Evolutionary conservation across 2,113 vertebrate genomes (phyloP), one percentile per base, ranked within the genome.

Genomic region (Notarius quadriscutis): DNA sequence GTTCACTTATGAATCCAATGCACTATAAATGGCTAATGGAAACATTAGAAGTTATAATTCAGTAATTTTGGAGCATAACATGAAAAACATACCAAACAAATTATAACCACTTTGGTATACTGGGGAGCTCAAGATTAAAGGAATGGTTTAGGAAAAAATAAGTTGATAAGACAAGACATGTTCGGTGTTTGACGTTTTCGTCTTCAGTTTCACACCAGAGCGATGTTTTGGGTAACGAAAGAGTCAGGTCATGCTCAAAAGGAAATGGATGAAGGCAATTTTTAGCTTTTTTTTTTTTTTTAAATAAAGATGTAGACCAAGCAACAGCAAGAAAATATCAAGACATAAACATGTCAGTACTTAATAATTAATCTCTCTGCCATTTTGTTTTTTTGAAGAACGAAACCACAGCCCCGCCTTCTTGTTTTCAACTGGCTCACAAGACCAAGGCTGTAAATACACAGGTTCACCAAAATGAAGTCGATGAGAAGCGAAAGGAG

Each of bases 1-100:
- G 74, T 51, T 65, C 58, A 65, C 48, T 78, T 86, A 58, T 9
- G 51, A 86, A 57, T 81, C 77, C 63, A 71, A 8, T 7, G 75
- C 20, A 27, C 77, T 57, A 34, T 63, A 81, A 81, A 67, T 71
- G 50, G 75, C 58, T 79, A 67, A 86, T 53, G 58, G 34, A 57
- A 77, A 77, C 41, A 41, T 20, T 30, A 67, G 41, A 55, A 17
- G 62, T 67, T 82, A 48, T 82, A 55, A 84, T 71, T 69, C 69
- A 12, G 69, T 57, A 84, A 84, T 18, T 14, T 7, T 11, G 74
- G 25, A 63, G 74, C 7, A 27, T 62, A 41, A 41, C 11, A 34
- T 25, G 11, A 63, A 80, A 86, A 65, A 80, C 53, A 34, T 34
- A 34, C n/a, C 77, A 60, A 34, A 41, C 18, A 6, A 30, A 81